Conservation (phyloP, 2,888 invertebrate species). For the Stenotaenia linearis region DNA sequence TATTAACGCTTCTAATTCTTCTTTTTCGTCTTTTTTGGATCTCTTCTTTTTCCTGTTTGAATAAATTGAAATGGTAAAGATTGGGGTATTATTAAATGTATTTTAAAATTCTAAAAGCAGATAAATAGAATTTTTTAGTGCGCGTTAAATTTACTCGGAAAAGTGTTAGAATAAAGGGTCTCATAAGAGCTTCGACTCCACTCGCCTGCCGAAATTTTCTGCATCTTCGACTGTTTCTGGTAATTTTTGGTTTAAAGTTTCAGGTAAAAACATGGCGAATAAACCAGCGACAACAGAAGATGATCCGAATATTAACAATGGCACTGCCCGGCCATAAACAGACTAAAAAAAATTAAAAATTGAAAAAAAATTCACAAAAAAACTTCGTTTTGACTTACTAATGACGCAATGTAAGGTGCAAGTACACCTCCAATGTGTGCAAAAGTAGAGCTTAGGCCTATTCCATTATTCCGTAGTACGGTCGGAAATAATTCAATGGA, state of each 20-base stretch:
- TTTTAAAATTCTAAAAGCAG: too few species aligned
- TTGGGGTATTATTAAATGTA: too few species aligned
- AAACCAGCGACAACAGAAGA: not conserved
- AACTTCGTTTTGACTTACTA: constrained; percentile 46
- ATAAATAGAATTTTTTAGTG: too few species aligned
- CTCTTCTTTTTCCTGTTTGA: not conserved
- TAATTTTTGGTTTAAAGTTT: constrained; percentile 6
- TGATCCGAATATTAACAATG: constrained; percentile 3
- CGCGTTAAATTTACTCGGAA: too few species aligned
- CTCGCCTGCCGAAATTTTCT: constrained; percentile 29
- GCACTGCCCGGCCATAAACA: not conserved
- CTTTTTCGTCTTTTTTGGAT: not conserved
- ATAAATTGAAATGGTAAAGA: not conserved
- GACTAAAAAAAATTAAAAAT: not conserved
- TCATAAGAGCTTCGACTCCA: not conserved
- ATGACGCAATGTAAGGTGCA: constrained; percentile 73
- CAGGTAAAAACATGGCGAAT: constrained; percentile 17
- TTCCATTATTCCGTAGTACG: constrained; percentile 76
- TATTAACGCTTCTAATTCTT: not conserved
- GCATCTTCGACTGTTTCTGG: constrained; percentile 30
- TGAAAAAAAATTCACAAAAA: not conserved
- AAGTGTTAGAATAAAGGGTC: too few species aligned
- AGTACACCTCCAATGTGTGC: constrained; percentile 79
- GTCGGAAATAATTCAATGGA: constrained; percentile 86
- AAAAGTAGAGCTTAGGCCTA: constrained; percentile 77